Base-by-base conservation (phyloP, 2,888 invertebrate species). In the Rhodophaea formosa region DNA sequence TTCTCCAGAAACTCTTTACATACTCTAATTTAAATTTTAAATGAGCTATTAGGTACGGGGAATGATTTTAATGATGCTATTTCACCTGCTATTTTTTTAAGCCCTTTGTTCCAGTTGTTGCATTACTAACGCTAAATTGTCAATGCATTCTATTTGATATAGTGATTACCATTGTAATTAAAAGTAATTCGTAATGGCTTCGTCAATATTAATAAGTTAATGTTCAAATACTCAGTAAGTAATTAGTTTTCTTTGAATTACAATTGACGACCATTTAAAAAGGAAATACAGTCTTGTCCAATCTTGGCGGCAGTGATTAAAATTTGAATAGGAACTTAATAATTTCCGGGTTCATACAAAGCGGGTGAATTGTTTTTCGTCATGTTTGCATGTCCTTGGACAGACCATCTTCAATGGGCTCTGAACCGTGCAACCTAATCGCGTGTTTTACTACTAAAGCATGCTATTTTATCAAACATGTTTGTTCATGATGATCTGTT, bases 341-440 rank as follows among this genome's bases (percentile, higher is more conserved):
- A 62, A 70, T 70, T 68, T 68, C 67, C 74, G 71, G 69, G 67
- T 69, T 46, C 30, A 45, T 56, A 52, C 43, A 58, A 53, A 52
- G 62, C 54, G 54, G 62, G 49, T 61, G 58, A 59, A 43, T 65
- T 56, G 61, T 59, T 71, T 74, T 75, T 77, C 67, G 70, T 77
- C 72, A 75, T 74, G 23, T 67, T 66, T 56, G 62, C 59, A 58
- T 71, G 83, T 77, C 84, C 82, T 83, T 84, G 84, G 71, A 54
- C 62, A 62, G 67, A 77, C 67, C 79, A 76, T 84, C 84, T 84
- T 84, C 70, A 79, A 74, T 81, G 70, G 74, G 69, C 74, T 74
- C 63, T 77, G 70, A 75, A 80, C 79, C 84, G 84, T 85, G 72
- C 77, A 80, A 75, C 12, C 35, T 74, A 73, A 74, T 80, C 72